Conservation (phyloP, 2,888 invertebrate species). For the Zelleria hepariella region DNA sequence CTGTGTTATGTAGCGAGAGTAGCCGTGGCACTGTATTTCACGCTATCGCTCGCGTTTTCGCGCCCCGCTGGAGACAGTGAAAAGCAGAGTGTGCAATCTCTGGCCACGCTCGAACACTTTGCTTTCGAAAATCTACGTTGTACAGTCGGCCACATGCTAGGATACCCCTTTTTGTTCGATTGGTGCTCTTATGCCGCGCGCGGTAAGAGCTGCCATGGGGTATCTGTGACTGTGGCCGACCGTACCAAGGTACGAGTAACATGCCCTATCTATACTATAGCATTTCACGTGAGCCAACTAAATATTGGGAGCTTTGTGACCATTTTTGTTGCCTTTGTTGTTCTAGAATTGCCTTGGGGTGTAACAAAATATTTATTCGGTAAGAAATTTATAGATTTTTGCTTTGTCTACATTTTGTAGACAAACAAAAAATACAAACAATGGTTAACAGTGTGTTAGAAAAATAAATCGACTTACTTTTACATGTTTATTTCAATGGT, state of each 20-base stretch:
- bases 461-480: background rate
- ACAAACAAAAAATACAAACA: too few species aligned
- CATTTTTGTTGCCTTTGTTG: background rate
- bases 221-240: too few species aligned
- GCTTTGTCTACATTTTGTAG: too few species aligned
- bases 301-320: slow-evolving; percentile 1
- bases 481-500: background rate
- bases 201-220: too few species aligned
- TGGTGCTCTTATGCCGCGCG: too few species aligned
- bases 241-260: too few species aligned
- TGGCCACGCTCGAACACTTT: slow-evolving; percentile 45
- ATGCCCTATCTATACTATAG: background rate
- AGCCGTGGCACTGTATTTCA: slow-evolving; percentile 1
- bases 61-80: slow-evolving; percentile 42
- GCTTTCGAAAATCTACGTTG: slow-evolving; percentile 18
- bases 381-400: too few species aligned
- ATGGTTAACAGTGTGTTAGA: background rate
- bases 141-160: too few species aligned
- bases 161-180: too few species aligned
- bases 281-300: background rate
- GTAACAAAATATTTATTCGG: background rate
- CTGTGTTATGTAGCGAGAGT: background rate
- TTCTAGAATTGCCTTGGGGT: background rate
- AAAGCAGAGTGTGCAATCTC: slow-evolving; percentile 48
- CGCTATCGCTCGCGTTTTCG: slow-evolving; percentile 34